Base-by-base conservation (phyloP, 2,888 invertebrate species). In the Chalcis sispes region DNA sequence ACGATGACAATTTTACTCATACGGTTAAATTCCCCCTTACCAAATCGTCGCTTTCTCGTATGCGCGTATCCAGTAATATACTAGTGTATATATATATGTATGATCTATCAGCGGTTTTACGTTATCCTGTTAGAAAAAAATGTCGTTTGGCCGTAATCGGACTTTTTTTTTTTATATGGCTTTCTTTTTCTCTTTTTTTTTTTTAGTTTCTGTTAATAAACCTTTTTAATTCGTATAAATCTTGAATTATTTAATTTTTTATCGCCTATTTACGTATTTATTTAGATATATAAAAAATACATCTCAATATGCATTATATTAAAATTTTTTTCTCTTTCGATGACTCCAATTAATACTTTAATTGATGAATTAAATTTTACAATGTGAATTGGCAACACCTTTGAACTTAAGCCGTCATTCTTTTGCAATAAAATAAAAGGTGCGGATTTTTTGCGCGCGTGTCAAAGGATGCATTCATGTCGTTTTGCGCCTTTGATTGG, bases 401-500 rank as follows among this genome's bases (percentile, higher is more conserved):
- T 56, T 42, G n/a, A n/a, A n/a, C n/a, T n/a, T 72, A 71, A 62
- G 25, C 18, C 18, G 48, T 4, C 40, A 27, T 46, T 70, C 50
- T 50, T 4, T 15, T 25, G 36, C 18, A 27, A 13, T 42, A 52
- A 50, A 72, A 64, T 65, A 64, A 58, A 50, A 27, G 59, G 40
- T 52, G 27, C 29, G 8, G 4, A 46, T 42, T 54, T 65, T 46
- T 42, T 58, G 65, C 36, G 48, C 56, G 1, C 1, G 29, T 5
- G 46, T 13, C 25, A 54, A 56, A 52, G 25, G 73, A 74, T 46
- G 73, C 42, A 46, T 64, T 27, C 36, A 50, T 42, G 23, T 52
- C 59, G 52, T 59, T n/a, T 62, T 70, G 65, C 75, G 42, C 42
- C n/a, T 52, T 75, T 65, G 75, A 75, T 75, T 71, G 70, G 58